Conservation (phyloP, 2,888 invertebrate species). For the Cataglyphis rosenhaueri region DNA sequence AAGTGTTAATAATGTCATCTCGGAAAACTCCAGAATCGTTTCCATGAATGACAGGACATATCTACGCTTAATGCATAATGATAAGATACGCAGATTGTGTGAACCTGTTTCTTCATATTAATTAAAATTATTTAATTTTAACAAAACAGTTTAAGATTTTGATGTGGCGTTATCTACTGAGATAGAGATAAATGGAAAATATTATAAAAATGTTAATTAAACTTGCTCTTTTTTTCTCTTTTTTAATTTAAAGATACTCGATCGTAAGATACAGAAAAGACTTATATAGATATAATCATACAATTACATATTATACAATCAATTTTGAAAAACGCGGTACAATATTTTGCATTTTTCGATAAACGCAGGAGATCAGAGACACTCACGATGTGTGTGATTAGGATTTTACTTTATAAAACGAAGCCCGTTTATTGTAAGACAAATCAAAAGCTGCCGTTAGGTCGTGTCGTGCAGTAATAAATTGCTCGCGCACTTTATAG, state of each 20-base stretch:
- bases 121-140: background rate
- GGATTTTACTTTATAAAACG: constrained; percentile 17
- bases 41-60: constrained; percentile 65
- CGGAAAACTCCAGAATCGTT: constrained; percentile 59
- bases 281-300: background rate
- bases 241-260: background rate
- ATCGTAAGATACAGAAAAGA: background rate
- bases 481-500: constrained; percentile 52
- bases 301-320: background rate
- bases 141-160: background rate
- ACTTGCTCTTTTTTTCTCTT: background rate
- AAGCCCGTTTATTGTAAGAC: constrained; percentile 16
- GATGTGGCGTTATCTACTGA: background rate
- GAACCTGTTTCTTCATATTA: background rate
- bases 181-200: too few species aligned
- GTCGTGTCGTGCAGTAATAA: constrained; percentile 52
- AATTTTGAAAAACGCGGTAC: background rate
- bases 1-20: constrained; percentile 70
- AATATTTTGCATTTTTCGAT: background rate
- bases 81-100: background rate
- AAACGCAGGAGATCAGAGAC: background rate
- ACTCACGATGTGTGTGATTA: background rate
- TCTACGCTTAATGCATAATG: constrained; percentile 25
- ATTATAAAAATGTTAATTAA: too few species aligned
- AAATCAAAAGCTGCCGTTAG: constrained; percentile 22